phyloP scores from a whole-genome alignment of 35 echinoderm and acorn worm genomes.

The Ophiothrix spiculata region DNA sequence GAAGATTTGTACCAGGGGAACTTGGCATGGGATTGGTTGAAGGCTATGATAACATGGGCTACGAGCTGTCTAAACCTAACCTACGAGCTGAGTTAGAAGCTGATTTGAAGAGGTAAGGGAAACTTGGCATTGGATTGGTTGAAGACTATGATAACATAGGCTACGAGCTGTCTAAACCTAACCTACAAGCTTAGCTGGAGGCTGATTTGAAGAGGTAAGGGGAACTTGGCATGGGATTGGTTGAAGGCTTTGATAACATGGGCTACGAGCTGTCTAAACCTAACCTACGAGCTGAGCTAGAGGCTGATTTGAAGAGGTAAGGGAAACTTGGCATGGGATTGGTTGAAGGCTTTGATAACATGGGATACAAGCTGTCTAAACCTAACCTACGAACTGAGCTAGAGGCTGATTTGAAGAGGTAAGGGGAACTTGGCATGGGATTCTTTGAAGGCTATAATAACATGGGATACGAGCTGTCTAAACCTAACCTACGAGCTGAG shows the following conservation, averaged over 20 bases:
- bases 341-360: no score
- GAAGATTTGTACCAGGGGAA: conserved; percentile 92
- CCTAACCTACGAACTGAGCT: no score
- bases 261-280: conserved; percentile 96
- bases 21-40: conserved; percentile 95
- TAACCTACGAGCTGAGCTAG: conserved; percentile 86
- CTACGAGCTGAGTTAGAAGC: conserved; percentile 90
- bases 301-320: conserved; percentile 86
- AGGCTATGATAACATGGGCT: conserved; percentile 96
- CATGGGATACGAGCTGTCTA: conserved; percentile 96
- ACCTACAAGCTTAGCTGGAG: no score
- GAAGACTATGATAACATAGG: no score
- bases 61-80: conserved; percentile 92
- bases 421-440: conserved; percentile 94
- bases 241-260: conserved; percentile 95
- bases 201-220: no score
- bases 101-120: conserved; percentile 83
- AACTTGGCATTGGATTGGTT: no score
- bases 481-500: conserved; percentile 92
- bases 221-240: conserved; percentile 92
- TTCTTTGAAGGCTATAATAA: conserved; percentile 90
- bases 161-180: no score
- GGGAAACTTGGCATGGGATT: no score
- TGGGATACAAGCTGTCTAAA: no score
- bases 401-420: no score